phyloP scores from a whole-genome alignment of 35 echinoderm and acorn worm genomes.

The Holothuria glaberrima region DNA sequence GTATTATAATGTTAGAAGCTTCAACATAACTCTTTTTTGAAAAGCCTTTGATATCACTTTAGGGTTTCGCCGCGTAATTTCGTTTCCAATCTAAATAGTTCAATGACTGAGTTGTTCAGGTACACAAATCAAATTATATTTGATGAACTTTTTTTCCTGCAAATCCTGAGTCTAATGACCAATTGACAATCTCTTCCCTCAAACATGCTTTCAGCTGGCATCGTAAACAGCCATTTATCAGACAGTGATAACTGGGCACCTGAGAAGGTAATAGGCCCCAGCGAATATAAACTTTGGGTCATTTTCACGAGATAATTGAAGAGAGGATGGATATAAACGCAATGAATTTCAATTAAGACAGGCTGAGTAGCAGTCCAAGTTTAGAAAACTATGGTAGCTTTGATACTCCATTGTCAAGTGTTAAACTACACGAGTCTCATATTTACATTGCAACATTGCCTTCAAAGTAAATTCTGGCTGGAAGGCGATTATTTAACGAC shows the following conservation, averaged over 20 bases:
- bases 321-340: constrained; percentile 5
- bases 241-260: constrained; percentile 6
- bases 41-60: too few species aligned
- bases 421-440: too few species aligned
- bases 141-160: not conserved
- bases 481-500: too few species aligned
- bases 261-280: constrained; percentile 18
- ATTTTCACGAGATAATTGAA: constrained; percentile 51
- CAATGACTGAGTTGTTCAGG: not conserved
- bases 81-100: not conserved
- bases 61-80: not conserved
- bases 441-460: too few species aligned
- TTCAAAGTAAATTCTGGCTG: too few species aligned
- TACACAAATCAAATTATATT: constrained; percentile 32
- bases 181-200: constrained; percentile 20
- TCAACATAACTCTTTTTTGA: too few species aligned
- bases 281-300: constrained; percentile 29
- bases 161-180: constrained; percentile 15
- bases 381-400: constrained; percentile 8
- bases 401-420: not conserved
- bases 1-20: too few species aligned
- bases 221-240: constrained; percentile 55
- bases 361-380: not conserved
- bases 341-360: constrained; percentile 24
- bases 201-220: constrained; percentile 37